A percentile compares a stretch with the other conserved stretches of the same genome.
These are phyloP conservation scores for Muschampia staudingeri DNA, from an alignment of 2,888 invertebrate genomes.

Conservation along the genomic window DNA sequence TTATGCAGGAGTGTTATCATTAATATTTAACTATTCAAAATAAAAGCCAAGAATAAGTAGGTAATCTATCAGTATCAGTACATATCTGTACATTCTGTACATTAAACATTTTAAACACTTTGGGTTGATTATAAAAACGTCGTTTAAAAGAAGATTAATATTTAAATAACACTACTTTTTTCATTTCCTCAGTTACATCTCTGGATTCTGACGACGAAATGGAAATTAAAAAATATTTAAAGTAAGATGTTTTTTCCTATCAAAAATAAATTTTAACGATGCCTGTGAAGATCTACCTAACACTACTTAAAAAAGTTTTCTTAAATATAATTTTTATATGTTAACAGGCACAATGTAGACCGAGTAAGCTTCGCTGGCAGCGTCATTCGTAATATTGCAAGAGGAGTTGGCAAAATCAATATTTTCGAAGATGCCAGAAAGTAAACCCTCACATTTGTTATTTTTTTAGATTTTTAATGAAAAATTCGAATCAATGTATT, in stretches of 20 bases:
- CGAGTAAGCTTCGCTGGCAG: conserved; percentile 82
- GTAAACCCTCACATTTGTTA: conserved; percentile 66
- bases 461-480: background rate
- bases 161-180: background rate
- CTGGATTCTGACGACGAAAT: conserved; percentile 78
- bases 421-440: conserved; percentile 71
- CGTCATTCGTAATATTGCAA: conserved; percentile 76
- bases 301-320: background rate
- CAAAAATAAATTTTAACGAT: background rate
- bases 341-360: conserved; percentile 76
- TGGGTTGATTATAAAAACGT: background rate
- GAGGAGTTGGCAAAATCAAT: conserved; percentile 70
- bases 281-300: background rate
- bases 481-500: background rate
- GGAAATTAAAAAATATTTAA: conserved; percentile 78
- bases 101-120: background rate
- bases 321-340: conserved; percentile 16
- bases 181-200: conserved; percentile 73
- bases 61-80: no score
- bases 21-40: no score
- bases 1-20: no score
- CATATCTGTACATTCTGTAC: no score
- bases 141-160: no score
- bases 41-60: no score
- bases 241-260: conserved; percentile 70